Percentiles rank a stretch among this genome's conserved stretches.
Conservation (phyloP, 2,797 vertebrate species). For the Falco cherrug region DNA sequence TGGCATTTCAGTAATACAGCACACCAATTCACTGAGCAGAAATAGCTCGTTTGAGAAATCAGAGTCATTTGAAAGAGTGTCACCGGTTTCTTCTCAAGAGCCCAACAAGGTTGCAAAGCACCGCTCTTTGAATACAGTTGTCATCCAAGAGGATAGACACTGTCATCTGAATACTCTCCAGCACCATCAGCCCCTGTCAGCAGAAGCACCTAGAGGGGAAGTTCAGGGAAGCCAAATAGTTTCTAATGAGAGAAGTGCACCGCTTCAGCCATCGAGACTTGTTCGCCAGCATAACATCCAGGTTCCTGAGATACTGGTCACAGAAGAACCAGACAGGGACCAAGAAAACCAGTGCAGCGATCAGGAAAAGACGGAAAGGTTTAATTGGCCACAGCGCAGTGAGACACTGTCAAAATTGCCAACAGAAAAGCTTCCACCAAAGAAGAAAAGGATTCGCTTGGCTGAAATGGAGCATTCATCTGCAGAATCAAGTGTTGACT, state of each 20-base stretch:
- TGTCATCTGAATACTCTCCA: constrained; percentile 71
- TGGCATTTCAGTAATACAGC: constrained; percentile 96
- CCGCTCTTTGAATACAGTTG: constrained; percentile 72
- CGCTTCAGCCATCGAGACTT: constrained; percentile 86
- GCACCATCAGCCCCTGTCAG: constrained; percentile 49
- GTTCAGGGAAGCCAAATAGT: constrained; percentile 66
- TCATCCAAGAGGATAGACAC: constrained; percentile 69
- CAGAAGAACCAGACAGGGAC: constrained; percentile 94
- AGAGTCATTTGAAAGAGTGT: constrained; percentile 85
- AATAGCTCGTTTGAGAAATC: constrained; percentile 91
- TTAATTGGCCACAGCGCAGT: constrained; percentile 96
- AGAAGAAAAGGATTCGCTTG: constrained; percentile 96
- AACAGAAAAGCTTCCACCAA: constrained; percentile 95
- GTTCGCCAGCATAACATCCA: constrained; percentile 97
- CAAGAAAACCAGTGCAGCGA: constrained; percentile 84
- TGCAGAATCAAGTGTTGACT: constrained; percentile 93
- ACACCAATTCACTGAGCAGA: constrained; percentile 95
- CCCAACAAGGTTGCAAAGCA: constrained; percentile 71
- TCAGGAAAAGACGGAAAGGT: constrained; percentile 88
- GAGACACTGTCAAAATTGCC: constrained; percentile 95
- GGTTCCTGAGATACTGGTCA: constrained; percentile 97
- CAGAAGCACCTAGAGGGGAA: constrained; percentile 75
- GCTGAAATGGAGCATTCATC: constrained; percentile 97
- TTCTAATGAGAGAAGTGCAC: constrained; percentile 71
- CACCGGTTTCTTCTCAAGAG: constrained; percentile 83